These are phyloP conservation scores for Ptilodon capucinus DNA, from an alignment of 2,888 invertebrate genomes.

Conservation along the genomic window DNA sequence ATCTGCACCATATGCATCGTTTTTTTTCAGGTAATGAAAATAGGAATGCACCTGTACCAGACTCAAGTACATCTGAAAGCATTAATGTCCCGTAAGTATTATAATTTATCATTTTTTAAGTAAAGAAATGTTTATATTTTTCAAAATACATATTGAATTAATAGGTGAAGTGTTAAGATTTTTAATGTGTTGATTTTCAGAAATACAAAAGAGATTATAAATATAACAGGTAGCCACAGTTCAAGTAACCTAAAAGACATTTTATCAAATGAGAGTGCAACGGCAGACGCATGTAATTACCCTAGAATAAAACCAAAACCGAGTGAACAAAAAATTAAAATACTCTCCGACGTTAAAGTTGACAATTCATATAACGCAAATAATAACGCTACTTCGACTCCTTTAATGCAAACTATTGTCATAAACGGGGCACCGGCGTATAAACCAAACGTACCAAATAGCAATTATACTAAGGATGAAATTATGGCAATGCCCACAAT, in stretches of 20 bases:
- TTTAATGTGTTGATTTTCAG: conserved; percentile 1
- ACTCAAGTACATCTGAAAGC: conserved; percentile 63
- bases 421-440: conserved; percentile 72
- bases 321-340: conserved; percentile 61
- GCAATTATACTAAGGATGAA: conserved; percentile 65
- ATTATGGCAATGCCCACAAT: conserved; percentile 82
- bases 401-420: conserved; percentile 62
- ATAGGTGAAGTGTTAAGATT: neutral
- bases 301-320: conserved; percentile 38
- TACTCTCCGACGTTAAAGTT: conserved; percentile 70
- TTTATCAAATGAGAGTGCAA: conserved; percentile 16
- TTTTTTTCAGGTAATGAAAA: conserved; percentile 39
- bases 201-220: neutral
- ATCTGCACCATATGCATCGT: no score
- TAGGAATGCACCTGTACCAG: conserved; percentile 50
- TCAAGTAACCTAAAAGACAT: conserved; percentile 14
- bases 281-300: conserved; percentile 15
- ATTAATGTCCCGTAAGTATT: conserved; percentile 52
- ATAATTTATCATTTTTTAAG: no score
- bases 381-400: conserved; percentile 58
- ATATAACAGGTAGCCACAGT: neutral
- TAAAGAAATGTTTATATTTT: conserved; percentile 1
- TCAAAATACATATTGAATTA: neutral
- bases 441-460: conserved; percentile 34
- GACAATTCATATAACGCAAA: conserved; percentile 43